Evolutionary conservation across 2,797 vertebrate genomes (phyloP), one percentile per base, ranked within the genome.

Genomic region (Pseudotriccus pelzelni): DNA sequence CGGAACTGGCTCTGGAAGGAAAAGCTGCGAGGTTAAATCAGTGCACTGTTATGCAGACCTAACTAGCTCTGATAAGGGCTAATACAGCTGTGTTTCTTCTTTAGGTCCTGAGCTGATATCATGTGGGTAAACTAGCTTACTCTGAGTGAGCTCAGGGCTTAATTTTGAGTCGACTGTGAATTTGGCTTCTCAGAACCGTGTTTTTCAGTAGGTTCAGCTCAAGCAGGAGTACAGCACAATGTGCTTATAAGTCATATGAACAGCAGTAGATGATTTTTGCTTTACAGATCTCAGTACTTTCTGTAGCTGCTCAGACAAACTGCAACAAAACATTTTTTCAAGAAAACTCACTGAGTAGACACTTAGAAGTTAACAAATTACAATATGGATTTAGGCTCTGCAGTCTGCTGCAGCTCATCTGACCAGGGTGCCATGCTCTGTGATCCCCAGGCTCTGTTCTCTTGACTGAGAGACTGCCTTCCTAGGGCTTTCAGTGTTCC

Each of bases 181-280:
- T 86, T 88, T 74, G 75, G 7, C 14, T 58, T 81, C 46, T 78
- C 27, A 53, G 44, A 91, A 62, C 21, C 49, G 25, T 80, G 32
- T 11, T 84, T 89, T 86, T 56, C 8, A 11, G 18, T 44, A 80
- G 16, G 12, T 62, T 76, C 46, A 24, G 17, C 41, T 28, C 28
- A 32, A 28, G 44, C 2, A 2, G 23, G 28, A 17, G 7, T 0
- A 0, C 46, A 74, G 43, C 28, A 36, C 19, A 7, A 12, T 24
- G 23, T 76, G 30, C 36, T 46, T 79, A 12, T 21, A 37, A 58
- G 28, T 60, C 39, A 30, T 5, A 3, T 18, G 55, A 58, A 41
- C 25, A 39, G 11, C 5, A 64, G 34, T 20, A 80, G 46, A 10
- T 3, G 1, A 46, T 25, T 88, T 17, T 66, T 68, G 10, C 47